Evolutionary conservation across 2,888 invertebrate genomes (phyloP), one percentile per base, ranked within the genome.

Genomic region (Caenorhabditis japonica): DNA sequence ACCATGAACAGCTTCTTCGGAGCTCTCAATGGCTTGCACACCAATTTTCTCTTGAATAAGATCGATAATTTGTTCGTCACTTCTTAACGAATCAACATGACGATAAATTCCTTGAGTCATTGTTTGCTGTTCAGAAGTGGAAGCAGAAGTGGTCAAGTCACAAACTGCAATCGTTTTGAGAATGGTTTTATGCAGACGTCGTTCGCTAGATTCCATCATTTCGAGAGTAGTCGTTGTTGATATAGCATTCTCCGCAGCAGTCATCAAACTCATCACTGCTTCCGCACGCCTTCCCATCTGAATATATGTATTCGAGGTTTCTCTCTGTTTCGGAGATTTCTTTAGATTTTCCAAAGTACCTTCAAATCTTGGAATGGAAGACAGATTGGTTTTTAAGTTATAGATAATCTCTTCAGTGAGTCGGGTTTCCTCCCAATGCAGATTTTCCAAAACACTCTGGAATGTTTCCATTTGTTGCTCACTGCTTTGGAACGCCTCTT

Each of bases 381-480:
- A 15, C 25, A 68, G 33, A 44, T 68, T 68, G 21, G 52, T 52
- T 46, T 46, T 43, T 19, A 68, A 43, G 41, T 68, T 68, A 27
- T 46, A 4, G 1, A 58, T 30, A 21, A 68, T 44, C 23, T 68
- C 66, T 15, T 68, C 66, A 0, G 66, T 68, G 13, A 68, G 17
- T 5, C 52, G 23, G 1, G 58, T 58, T 27, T 68, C 66, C 38
- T 68, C 66, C 66, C 66, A 68, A 30, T 58, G 49, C 17, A 68
- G 51, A 25, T 52, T 68, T 15, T 68, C 56, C 13, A 68, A 30
- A 21, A 68, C 52, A 36, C 58, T 25, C 19, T 68, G 66, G 66
- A 68, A 68, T 5, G 58, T 52, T 23, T 68, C 66, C 56, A 58
- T 68, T 44, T 68, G 66, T 44, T 68, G 58, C 17, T 68, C 66